Evolutionary conservation across 2,113 vertebrate genomes (phyloP).

Genomic region (Zosterops lateralis): DNA sequence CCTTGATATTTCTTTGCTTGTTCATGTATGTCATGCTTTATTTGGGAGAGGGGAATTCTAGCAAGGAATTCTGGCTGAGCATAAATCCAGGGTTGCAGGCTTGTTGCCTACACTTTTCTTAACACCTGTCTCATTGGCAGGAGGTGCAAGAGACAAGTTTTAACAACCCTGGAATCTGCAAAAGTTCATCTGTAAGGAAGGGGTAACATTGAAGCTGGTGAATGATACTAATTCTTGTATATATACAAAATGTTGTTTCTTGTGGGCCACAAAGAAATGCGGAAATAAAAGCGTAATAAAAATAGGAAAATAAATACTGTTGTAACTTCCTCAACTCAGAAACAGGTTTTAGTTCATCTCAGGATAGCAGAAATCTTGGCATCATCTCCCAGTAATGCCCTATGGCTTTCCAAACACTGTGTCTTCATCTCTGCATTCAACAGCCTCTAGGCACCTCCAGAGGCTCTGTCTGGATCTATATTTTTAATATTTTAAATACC

Average conservation of each 20-base stretch:
- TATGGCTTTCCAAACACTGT: background rate
- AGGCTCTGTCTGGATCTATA: background rate
- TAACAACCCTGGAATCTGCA: background rate
- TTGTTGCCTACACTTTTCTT: background rate
- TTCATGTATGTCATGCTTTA: background rate
- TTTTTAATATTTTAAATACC: background rate
- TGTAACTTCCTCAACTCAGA: background rate
- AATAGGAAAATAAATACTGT: background rate
- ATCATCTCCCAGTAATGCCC: background rate
- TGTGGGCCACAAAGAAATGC: background rate
- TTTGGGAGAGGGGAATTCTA: background rate
- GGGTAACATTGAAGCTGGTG: background rate
- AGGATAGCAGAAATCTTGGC: background rate
- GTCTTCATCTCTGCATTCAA: background rate
- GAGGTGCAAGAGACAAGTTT: background rate
- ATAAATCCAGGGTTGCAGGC: background rate
- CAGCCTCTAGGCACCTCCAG: background rate
- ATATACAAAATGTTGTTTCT: background rate
- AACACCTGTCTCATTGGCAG: background rate
- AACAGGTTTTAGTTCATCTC: background rate
- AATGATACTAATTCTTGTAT: background rate
- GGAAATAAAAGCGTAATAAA: background rate
- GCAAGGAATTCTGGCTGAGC: background rate
- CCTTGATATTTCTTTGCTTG: background rate
- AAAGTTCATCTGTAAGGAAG: background rate